A percentile compares a stretch with the other conserved stretches of the same genome.
These are phyloP conservation scores for Microcebus griseorufus DNA, from an alignment of 2,113 vertebrate species.

Conservation along the genomic window DNA sequence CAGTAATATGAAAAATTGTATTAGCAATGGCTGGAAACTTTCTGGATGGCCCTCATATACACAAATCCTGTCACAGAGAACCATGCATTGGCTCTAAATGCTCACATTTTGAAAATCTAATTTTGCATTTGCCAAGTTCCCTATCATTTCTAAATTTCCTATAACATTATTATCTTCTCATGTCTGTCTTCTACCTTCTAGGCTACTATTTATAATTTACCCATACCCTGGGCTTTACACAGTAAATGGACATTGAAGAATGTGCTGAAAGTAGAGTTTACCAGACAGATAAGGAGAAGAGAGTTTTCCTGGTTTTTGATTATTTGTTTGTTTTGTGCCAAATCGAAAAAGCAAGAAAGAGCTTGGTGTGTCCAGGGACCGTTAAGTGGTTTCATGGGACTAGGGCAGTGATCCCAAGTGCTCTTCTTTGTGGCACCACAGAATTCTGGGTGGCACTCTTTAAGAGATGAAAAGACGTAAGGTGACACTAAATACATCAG, in stretches of 20 bases:
- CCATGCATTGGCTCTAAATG: neutral
- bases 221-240: neutral
- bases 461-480: neutral
- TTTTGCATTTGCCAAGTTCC: neutral
- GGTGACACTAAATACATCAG: neutral
- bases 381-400: neutral
- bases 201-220: neutral
- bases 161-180: neutral
- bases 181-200: neutral
- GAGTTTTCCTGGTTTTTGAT: neutral
- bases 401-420: neutral
- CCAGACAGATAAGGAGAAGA: neutral
- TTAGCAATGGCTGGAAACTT: no score
- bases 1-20: no score
- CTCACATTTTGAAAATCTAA: neutral
- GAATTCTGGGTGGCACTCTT: neutral
- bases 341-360: neutral
- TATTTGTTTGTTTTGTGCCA: neutral
- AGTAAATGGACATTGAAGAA: neutral
- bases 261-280: neutral
- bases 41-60: neutral
- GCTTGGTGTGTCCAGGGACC: neutral
- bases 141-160: neutral
- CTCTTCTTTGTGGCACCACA: neutral
- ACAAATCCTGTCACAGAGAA: neutral